phyloP scores from a whole-genome alignment of 1,140 invertebrate species.

The Ostrea edulis region DNA sequence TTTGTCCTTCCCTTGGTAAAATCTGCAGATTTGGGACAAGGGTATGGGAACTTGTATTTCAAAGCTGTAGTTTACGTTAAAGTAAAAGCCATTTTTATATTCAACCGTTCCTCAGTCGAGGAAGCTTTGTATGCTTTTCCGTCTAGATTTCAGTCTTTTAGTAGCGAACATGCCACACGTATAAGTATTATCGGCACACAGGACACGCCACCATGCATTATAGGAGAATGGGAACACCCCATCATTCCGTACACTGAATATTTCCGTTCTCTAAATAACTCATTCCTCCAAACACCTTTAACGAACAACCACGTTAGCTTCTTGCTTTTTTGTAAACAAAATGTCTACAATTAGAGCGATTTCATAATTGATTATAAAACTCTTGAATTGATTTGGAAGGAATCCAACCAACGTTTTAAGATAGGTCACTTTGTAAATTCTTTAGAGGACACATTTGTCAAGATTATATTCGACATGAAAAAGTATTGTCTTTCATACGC shows the following conservation, averaged over 20 bases:
- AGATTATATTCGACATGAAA: not conserved
- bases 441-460: not conserved
- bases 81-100: not conserved
- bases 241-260: not conserved
- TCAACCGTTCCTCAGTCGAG: not conserved
- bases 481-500: not conserved
- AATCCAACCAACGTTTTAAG: not conserved
- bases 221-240: not conserved
- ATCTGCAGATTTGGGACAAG: not conserved
- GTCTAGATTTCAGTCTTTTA: not conserved
- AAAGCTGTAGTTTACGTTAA: not conserved
- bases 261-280: not conserved
- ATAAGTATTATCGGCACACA: not conserved
- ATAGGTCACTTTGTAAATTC: not conserved
- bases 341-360: not conserved
- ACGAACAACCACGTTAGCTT: not conserved
- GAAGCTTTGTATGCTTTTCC: not conserved
- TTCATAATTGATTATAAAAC: not conserved
- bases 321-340: conserved; percentile 17
- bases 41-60: not conserved
- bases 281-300: not conserved
- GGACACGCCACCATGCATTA: not conserved
- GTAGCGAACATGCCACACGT: not conserved
- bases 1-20: not conserved
- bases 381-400: not conserved